Conservation (phyloP, 2,888 invertebrate species). For the Heteropelma amictum region DNA sequence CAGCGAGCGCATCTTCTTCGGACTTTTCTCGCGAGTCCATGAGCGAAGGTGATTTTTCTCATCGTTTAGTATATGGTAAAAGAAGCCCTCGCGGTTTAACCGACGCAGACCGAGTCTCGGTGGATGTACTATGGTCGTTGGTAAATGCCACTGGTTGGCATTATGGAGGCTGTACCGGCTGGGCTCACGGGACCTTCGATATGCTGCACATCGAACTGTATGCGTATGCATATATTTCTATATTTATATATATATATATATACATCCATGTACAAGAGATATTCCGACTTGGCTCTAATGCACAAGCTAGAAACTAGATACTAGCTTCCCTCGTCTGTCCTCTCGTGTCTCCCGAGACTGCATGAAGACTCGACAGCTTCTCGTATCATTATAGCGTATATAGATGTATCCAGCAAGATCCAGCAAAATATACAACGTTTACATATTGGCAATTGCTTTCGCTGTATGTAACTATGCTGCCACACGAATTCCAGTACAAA, state of each 20-base stretch:
- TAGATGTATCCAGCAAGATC: no score
- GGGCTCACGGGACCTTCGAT: conserved; percentile 70
- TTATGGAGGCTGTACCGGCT: conserved; percentile 65
- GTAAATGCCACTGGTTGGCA: conserved; percentile 78
- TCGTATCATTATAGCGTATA: conserved; percentile 42
- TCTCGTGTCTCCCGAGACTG: conserved; percentile 6
- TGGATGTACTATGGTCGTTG: conserved; percentile 48
- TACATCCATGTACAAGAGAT: conserved; percentile 39
- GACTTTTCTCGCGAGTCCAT: conserved; percentile 13
- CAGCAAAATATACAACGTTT: not conserved
- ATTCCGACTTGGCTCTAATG: conserved; percentile 41
- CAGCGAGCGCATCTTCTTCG: conserved; percentile 2
- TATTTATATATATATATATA: conserved; percentile 12
- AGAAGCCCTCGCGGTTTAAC: conserved; percentile 21
- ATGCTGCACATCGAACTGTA: conserved; percentile 64
- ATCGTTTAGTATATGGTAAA: not conserved
- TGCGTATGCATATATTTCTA: conserved; percentile 22
- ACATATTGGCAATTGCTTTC: not conserved
- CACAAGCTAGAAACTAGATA: conserved; percentile 53
- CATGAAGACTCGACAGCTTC: conserved; percentile 10
- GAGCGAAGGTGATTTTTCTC: conserved; percentile 24
- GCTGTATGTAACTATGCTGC: not conserved
- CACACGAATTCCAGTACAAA: conserved; percentile 19
- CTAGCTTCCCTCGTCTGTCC: conserved; percentile 36
- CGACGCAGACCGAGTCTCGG: conserved; percentile 33